Base-by-base conservation (phyloP, 1,140 invertebrate species). In the Trinorchestia longiramus region DNA sequence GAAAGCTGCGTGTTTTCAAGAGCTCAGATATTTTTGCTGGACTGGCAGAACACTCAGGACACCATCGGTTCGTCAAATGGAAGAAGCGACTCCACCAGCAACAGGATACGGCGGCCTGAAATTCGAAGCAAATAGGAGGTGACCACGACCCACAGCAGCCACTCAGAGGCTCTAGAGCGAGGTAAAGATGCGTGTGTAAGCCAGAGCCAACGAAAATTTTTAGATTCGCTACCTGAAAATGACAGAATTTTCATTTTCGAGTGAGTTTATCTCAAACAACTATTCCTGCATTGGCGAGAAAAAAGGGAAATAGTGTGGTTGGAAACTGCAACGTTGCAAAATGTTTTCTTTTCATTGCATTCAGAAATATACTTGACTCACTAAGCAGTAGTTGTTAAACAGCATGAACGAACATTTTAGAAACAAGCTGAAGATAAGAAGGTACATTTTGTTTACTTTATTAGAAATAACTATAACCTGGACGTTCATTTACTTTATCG, bases 11-110 rank as follows among this genome's bases (percentile, higher is more conserved):
- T 77, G 62, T 11, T 77, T 77, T 77, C 62, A 77, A 77, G 62
- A 28, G 62, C 19, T 28, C 62, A 77, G 62, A 77, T 77, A 77
- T 77, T 77, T 77, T 77, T 77, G 62, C 62, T 36, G 62, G 62
- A 77, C 62, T 77, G 62, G 62, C 62, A 36, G 62, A 77, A 77
- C 62, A 77, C 62, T 77, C 62, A 77, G 62, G 62, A 77, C 62
- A 77, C 47, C 43, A 41, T 42, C 88, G 43, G 41, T 90, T 90
- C 88, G 88, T 90, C 88, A 90, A 90, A 90, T 90, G n/a, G 41
- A 90, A 36, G 88, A 90, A 41, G 88, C 88, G 88, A 90, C 88
- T 90, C 36, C 4, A 42, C 88, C 0, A 42, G 41, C 8, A 41
- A 90, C 23, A 4, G 15, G 41, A 42, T 11, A 42, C 23, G 28